Conservation (phyloP, 2,113 vertebrate species). For the Mirounga angustirostris region DNA sequence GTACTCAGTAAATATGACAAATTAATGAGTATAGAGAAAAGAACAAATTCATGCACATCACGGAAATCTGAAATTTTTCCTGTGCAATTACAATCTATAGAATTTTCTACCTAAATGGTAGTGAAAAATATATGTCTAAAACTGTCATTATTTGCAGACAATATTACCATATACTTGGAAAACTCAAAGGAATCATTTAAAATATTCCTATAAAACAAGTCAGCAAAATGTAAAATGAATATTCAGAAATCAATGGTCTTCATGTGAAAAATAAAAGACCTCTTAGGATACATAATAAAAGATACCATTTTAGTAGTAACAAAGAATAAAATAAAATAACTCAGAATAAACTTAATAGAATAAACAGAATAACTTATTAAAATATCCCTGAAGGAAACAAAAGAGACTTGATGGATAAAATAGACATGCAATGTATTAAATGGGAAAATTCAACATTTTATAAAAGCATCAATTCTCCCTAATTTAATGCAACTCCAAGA, state of each 20-base stretch:
- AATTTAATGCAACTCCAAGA: not conserved
- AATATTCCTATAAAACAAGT: not conserved
- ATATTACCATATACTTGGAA: not conserved
- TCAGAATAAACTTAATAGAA: not conserved
- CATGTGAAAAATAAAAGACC: not conserved
- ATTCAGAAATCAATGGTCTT: not conserved
- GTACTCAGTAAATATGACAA: not conserved
- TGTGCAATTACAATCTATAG: not conserved
- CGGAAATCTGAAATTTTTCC: not conserved
- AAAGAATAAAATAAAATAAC: not conserved
- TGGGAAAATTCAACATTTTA: not conserved
- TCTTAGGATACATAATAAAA: not conserved
- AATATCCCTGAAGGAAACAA: not conserved
- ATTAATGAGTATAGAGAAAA: not conserved
- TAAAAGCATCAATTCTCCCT: not conserved
- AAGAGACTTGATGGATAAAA: not conserved
- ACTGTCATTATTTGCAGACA: not conserved
- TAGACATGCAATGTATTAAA: not conserved
- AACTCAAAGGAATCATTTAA: constrained; percentile 36
- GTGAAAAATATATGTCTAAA: not conserved
- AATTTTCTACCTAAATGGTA: not conserved
- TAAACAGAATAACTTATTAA: not conserved
- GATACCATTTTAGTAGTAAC: not conserved
- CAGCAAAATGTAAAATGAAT: not conserved
- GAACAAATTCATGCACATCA: not conserved